Evolutionary conservation across 2,113 vertebrate genomes (phyloP).

Genomic region (Urocynchramus pylzowi): DNA sequence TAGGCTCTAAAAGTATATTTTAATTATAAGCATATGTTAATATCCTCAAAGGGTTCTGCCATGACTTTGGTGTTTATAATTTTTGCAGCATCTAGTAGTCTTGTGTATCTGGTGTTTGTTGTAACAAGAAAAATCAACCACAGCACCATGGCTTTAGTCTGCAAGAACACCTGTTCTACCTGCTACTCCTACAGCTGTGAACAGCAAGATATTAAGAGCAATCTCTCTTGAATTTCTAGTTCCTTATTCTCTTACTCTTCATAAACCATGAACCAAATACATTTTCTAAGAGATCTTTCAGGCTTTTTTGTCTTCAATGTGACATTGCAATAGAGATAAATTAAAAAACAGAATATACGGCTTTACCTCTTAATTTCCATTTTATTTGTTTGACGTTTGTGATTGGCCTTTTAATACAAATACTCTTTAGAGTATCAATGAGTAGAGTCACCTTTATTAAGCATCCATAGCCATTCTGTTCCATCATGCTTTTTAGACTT

Average conservation of each 20-base stretch:
- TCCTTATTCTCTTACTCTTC: background rate
- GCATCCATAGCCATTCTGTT: background rate
- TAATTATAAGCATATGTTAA: background rate
- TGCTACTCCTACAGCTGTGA: background rate
- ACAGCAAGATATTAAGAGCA: background rate
- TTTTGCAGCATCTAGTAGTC: background rate
- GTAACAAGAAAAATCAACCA: background rate
- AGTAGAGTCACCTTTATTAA: background rate
- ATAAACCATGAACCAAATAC: background rate
- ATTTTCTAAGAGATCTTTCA: background rate
- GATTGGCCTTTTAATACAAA: background rate
- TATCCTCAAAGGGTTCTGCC: background rate
- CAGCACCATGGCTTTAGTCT: background rate
- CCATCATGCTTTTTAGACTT: background rate
- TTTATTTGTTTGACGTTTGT: background rate
- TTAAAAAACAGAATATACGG: background rate
- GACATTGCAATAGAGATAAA: background rate
- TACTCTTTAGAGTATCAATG: background rate
- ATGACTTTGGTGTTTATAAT: background rate
- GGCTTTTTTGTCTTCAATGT: background rate
- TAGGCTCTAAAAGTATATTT: background rate
- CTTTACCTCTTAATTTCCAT: background rate
- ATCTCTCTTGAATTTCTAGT: background rate
- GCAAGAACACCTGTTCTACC: background rate
- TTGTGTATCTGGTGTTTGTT: background rate